Conservation (phyloP, 2,797 vertebrate species). For the Rallus crepitans region DNA sequence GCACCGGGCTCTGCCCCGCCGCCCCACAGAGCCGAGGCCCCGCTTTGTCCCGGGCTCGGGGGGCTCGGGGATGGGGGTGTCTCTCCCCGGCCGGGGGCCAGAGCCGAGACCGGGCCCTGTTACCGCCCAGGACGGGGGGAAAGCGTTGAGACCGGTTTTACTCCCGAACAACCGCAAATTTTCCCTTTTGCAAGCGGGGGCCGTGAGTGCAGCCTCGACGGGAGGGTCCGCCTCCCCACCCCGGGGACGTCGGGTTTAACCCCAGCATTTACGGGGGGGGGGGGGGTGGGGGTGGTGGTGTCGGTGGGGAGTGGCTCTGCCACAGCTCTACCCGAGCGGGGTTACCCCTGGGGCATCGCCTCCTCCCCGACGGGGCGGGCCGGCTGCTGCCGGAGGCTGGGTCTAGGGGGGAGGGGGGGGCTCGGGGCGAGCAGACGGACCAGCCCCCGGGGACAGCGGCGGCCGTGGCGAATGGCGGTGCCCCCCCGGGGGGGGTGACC, state of each 20-base stretch:
- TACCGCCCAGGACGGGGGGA: neutral
- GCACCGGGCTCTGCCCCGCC: neutral
- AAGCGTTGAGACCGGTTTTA: neutral
- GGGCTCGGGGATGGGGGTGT: no score
- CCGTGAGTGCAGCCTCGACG: neutral
- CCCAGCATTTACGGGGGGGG: no score
- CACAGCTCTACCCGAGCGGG: neutral
- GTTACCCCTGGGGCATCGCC: constrained; percentile 12
- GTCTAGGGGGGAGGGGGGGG: neutral
- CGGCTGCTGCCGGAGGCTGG: neutral
- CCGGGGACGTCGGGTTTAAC: neutral
- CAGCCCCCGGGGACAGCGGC: neutral
- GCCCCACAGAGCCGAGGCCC: neutral
- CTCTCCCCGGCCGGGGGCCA: neutral
- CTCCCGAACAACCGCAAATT: neutral
- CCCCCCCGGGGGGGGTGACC: neutral
- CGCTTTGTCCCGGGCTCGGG: neutral
- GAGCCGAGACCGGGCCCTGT: neutral
- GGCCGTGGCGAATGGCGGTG: constrained; percentile 6
- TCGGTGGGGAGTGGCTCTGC: neutral
- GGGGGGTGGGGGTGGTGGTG: no score
- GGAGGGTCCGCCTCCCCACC: neutral
- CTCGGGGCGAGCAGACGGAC: neutral
- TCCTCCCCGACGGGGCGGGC: constrained; percentile 36
- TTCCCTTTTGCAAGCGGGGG: neutral